phyloP scores from a whole-genome alignment of 2,113 vertebrate genomes.

The Amblyornis subalaris region DNA sequence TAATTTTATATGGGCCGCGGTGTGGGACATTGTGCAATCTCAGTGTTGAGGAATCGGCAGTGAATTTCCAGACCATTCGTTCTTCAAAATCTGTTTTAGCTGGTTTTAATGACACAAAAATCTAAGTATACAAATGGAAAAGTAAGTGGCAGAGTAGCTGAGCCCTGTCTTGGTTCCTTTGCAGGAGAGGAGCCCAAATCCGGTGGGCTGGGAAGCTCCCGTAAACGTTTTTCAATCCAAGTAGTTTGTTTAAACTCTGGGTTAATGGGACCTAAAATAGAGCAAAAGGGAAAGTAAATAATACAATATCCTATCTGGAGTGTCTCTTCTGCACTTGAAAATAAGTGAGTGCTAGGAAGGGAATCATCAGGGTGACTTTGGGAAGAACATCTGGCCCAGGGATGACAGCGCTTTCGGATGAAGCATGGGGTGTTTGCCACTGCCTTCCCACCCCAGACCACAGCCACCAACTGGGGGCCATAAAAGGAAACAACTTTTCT shows the following conservation, averaged over 20 bases:
- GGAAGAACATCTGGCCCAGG: not conserved
- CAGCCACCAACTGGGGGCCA: not conserved
- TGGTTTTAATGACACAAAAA: not conserved
- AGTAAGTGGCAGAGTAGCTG: not conserved
- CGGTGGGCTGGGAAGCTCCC: fast-evolving
- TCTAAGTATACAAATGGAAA: not conserved
- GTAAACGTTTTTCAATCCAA: fast-evolving
- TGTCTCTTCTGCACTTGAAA: not conserved
- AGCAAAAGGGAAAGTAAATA: not conserved
- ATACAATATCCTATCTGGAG: not conserved
- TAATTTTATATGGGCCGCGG: fast-evolving
- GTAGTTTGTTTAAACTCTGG: not conserved
- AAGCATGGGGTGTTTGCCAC: not conserved
- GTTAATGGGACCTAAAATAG: not conserved
- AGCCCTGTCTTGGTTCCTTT: not conserved
- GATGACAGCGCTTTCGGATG: fast-evolving
- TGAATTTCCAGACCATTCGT: not conserved
- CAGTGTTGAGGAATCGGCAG: not conserved
- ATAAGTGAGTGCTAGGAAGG: not conserved
- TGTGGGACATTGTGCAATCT: not conserved
- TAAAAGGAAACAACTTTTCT: constrained; percentile 27
- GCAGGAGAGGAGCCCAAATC: not conserved
- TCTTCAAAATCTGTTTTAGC: not conserved
- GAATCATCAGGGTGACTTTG: not conserved
- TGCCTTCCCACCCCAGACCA: not conserved